phyloP scores from a whole-genome alignment of 2,888 invertebrate species.

The Drosophila differens region DNA sequence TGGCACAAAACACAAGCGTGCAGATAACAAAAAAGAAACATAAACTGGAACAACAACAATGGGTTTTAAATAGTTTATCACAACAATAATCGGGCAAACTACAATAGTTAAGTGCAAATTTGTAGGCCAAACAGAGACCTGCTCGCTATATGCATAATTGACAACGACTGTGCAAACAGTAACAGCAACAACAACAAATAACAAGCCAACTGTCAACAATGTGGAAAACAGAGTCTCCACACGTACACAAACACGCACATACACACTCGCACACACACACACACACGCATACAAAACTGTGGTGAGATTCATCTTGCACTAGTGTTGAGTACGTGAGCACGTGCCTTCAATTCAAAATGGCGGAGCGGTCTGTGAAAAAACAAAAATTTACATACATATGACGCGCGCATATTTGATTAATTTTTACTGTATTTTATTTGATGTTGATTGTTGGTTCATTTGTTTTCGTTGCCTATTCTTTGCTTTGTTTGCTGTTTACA shows the following conservation, averaged over 20 bases:
- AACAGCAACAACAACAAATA: not conserved
- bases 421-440: conserved; percentile 30
- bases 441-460: conserved; percentile 2
- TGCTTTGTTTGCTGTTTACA: conserved; percentile 35
- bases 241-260: not conserved
- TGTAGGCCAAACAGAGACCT: conserved; percentile 47
- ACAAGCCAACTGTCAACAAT: conserved; percentile 23
- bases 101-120: conserved; percentile 44
- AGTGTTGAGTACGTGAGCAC: conserved; percentile 29
- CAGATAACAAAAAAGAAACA: conserved; percentile 17
- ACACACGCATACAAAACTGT: not conserved
- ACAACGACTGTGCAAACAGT: conserved; percentile 16
- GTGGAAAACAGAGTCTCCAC: conserved; percentile 22
- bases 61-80: conserved; percentile 46
- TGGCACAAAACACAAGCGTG: conserved; percentile 34
- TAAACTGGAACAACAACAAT: conserved; percentile 14
- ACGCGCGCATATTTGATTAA: conserved; percentile 34
- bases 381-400: conserved; percentile 22
- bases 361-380: conserved; percentile 9
- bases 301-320: conserved; percentile 28
- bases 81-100: conserved; percentile 22
- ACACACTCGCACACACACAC: not conserved
- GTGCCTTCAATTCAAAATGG: conserved; percentile 56
- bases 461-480: conserved; percentile 16
- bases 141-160: conserved; percentile 49